Base-by-base conservation (phyloP, 2,797 vertebrate species). In the Tokudaia tokunoshimensis region DNA sequence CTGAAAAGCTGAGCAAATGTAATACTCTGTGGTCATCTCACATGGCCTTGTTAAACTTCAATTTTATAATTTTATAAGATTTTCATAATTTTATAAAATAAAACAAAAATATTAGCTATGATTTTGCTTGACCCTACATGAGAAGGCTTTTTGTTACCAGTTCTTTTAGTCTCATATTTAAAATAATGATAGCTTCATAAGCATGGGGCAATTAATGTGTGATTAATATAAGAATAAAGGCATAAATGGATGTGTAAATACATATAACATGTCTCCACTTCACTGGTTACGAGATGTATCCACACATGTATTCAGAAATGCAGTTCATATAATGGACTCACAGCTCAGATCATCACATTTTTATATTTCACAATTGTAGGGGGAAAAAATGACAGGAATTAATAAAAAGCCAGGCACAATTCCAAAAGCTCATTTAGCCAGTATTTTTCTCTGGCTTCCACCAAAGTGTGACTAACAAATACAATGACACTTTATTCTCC, bases 391-490 rank as follows among this genome's bases (percentile, higher is more conserved):
- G 37, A 34, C 57, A 95, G 31, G 47, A 91, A 91, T 97, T 97
- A 96, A 89, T 96, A 92, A 96, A 96, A 95, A 92, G 34, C 17
- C 79, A 96, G 97, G 44, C 79, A 78, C 24, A 52, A 70, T 95
- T 97, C 90, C 81, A 94, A 95, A 94, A 91, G 14, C 85, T 96
- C 90, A 87, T 95, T 96, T 96, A 94, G 75, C 59, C 74, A 75
- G 41, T 90, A 61, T 92, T 93, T 96, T 90, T 96, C 63, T 92
- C 57, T 95, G 87, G 61, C 75, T 96, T 94, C 87, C 75, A 96
- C 52, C 63, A 94, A 89, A 94, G 92, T 97, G 92, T 94, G 75
- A 86, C 96, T 94, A 96, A 95, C 85, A 96, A 93, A 92, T 74
- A 97, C 93, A 94, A 94, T 82, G 70, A 67, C 88, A 72, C 88